phyloP scores from a whole-genome alignment of 1,140 invertebrate genomes.

The Panagrolaimus sp. region DNA sequence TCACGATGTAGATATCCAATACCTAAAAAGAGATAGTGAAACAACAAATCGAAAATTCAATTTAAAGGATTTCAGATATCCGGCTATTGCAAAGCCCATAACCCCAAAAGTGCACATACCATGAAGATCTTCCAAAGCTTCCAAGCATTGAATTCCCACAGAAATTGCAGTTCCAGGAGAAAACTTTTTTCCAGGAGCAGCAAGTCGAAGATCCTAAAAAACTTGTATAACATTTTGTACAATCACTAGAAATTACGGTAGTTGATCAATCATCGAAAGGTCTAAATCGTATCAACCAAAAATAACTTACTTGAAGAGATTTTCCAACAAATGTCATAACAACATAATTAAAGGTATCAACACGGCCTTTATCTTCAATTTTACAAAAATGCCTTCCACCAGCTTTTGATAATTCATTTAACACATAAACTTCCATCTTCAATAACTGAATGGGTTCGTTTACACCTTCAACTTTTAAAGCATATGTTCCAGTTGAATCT shows the following conservation, averaged over 20 bases:
- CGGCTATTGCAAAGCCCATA: constrained; percentile 18
- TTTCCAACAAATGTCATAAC: constrained; percentile 27
- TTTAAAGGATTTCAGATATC: no score
- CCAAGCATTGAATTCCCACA: constrained; percentile 43
- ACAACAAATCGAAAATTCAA: background rate
- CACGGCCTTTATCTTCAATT: constrained; percentile 26
- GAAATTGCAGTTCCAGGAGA: constrained; percentile 36
- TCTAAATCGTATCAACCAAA: no score
- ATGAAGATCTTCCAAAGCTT: constrained; percentile 44
- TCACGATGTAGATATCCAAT: constrained; percentile 52
- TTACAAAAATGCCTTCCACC: constrained; percentile 25
- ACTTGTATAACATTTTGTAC: no score
- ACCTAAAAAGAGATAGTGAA: background rate
- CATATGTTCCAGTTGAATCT: constrained; percentile 18
- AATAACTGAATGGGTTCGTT: constrained; percentile 45
- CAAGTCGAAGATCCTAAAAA: constrained; percentile 28
- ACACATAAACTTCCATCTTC: constrained; percentile 48
- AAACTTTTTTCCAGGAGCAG: constrained; percentile 23
- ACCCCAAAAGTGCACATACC: background rate
- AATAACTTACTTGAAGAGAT: constrained; percentile 21
- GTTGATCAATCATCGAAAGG: no score
- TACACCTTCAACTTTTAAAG: constrained; percentile 34
- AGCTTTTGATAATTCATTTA: constrained; percentile 36
- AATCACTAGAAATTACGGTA: no score
- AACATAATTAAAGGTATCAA: constrained; percentile 27